Base-by-base conservation (phyloP, 2,797 vertebrate genomes). In the Caiman crocodilus region DNA sequence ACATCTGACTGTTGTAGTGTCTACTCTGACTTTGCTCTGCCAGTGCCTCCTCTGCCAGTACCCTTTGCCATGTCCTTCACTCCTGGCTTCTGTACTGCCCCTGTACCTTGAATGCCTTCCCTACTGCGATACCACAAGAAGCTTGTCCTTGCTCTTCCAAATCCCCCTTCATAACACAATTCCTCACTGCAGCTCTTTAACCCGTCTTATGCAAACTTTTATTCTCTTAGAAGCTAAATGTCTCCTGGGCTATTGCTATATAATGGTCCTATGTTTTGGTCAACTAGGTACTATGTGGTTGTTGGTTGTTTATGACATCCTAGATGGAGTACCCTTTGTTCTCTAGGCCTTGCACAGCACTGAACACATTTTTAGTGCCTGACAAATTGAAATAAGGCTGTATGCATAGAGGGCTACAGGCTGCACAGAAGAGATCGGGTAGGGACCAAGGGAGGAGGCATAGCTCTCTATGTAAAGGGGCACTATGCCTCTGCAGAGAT, bases 21-120 rank as follows among this genome's bases (percentile, higher is more conserved):
- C 93, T 91, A 81, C 77, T 93, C 93, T 79, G 1, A 2, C 89
- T 96, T 90, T 89, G 67, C 81, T 82, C 76, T 79, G 75, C 65
- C 95, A 91, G 71, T 92, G 80, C 57, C 86, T 93, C 83, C 90
- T 30, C 83, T 20, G 63, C 83, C 0, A 0, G 75, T 67, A 87
- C 18, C 30, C 79, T 94, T 95, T 94, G 65, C 82, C 0, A 1
- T 65, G 35, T 83, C 16, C 79, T 89, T 74, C 80, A 30, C 61
- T 42, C 65, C 35, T 35, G 30, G 65, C 69, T 50, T 67, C 84
- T 69, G 58, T 25, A 71, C 8, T 57, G 76, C 65, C 76, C 88
- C 74, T 86, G 73, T 30, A 88, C 65, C 3, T 2, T 23, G 75
- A 84, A 90, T 58, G 84, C 7, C 73, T 74, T 30, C 83, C 88